Conservation (phyloP, 2,888 invertebrate genomes). For the Exephanes ischioxanthus region DNA sequence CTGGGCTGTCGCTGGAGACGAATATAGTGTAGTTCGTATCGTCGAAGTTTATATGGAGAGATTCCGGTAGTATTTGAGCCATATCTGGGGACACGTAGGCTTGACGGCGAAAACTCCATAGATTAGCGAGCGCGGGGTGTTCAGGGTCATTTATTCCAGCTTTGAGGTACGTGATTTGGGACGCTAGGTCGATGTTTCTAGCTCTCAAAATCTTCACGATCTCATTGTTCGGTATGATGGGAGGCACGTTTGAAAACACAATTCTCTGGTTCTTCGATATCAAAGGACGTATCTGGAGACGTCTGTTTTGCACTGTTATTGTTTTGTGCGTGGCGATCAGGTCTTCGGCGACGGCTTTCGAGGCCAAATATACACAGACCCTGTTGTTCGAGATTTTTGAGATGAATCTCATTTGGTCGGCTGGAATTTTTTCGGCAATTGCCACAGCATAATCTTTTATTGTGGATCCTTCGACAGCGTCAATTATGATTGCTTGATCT, state of each 20-base stretch:
- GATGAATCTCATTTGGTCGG: slow-evolving; percentile 46
- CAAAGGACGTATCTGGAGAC: slow-evolving; percentile 63
- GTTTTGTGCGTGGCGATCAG: slow-evolving; percentile 48
- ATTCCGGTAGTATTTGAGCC: slow-evolving; percentile 56
- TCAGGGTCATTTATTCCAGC: slow-evolving; percentile 60
- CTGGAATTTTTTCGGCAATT: slow-evolving; percentile 32
- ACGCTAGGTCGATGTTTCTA: slow-evolving; percentile 54
- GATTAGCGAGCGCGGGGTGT: slow-evolving; percentile 50
- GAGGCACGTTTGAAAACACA: slow-evolving; percentile 68
- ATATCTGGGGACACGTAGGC: slow-evolving; percentile 66
- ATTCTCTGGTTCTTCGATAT: slow-evolving; percentile 64
- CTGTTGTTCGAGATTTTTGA: slow-evolving; percentile 55
- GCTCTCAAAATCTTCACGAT: slow-evolving; percentile 61
- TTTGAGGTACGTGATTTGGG: slow-evolving; percentile 63
- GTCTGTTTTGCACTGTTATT: slow-evolving; percentile 54
- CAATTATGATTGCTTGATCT: slow-evolving; percentile 52
- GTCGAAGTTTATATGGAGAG: slow-evolving; percentile 44
- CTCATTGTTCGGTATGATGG: slow-evolving; percentile 64
- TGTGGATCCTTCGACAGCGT: slow-evolving; percentile 28
- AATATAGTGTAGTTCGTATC: slow-evolving; percentile 59
- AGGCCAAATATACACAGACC: slow-evolving; percentile 43
- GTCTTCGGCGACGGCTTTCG: slow-evolving; percentile 36
- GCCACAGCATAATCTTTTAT: slow-evolving; percentile 37
- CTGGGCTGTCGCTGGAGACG: slow-evolving; percentile 34
- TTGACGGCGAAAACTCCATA: slow-evolving; percentile 68